Percentiles rank a stretch among this genome's conserved stretches.
These are phyloP conservation scores for Sinopyrophorus schimmeli DNA, from an alignment of 2,888 invertebrate species.

Conservation along the genomic window DNA sequence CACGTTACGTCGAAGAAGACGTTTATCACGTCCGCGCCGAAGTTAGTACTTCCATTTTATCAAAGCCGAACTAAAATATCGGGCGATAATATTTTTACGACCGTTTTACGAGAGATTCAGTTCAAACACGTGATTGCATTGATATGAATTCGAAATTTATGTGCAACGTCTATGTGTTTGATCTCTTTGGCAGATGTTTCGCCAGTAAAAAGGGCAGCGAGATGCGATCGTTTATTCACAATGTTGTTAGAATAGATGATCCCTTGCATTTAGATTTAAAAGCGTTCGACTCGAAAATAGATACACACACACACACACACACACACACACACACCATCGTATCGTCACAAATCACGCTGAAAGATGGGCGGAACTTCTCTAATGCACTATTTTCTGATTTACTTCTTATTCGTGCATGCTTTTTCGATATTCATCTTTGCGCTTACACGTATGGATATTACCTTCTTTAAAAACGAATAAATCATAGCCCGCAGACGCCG, in stretches of 20 bases:
- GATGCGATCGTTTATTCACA: conserved; percentile 17
- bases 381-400: conserved; percentile 18
- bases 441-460: too few relatives aligned
- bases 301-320: too few relatives aligned
- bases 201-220: conserved; percentile 35
- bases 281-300: conserved; percentile 12
- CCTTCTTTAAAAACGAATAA: too few relatives aligned
- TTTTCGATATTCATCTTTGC: too few relatives aligned
- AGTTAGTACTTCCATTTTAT: conserved; percentile 29
- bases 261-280: conserved; percentile 19
- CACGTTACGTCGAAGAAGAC: conserved; percentile 31
- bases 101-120: conserved; percentile 41
- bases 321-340: too few relatives aligned
- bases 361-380: conserved; percentile 9
- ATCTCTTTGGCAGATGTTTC: conserved; percentile 36
- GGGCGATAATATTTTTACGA: conserved; percentile 44
- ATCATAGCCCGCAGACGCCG: too few relatives aligned
- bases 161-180: conserved; percentile 40
- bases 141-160: conserved; percentile 41
- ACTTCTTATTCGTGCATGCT: too few relatives aligned
- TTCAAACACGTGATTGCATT: conserved; percentile 41
- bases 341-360: conserved; percentile 14
- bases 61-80: conserved; percentile 35
- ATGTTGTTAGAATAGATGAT: conserved; percentile 19
- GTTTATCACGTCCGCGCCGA: conserved; percentile 36